Conservation (phyloP, 2,888 invertebrate genomes). For the Caenorhabditis panamensis region DNA sequence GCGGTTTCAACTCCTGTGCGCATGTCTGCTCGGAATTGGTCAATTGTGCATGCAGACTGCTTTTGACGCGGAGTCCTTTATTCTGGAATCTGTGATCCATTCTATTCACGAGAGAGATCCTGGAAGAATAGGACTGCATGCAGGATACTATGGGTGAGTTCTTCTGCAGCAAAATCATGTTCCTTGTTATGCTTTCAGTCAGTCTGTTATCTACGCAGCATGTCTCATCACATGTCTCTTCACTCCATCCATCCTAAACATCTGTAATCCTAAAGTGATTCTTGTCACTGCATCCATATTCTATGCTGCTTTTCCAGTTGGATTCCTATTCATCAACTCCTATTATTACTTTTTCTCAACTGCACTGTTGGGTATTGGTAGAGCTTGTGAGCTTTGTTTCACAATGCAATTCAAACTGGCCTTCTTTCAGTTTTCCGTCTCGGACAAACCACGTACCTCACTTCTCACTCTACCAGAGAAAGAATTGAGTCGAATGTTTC, state of each 20-base stretch:
- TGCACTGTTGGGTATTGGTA: slow-evolving; percentile 57
- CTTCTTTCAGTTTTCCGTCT: slow-evolving; percentile 62
- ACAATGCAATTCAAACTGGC: not conserved
- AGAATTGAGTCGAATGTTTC: slow-evolving; percentile 68
- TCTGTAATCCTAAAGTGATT: slow-evolving; percentile 51
- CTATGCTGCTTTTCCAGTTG: slow-evolving; percentile 53
- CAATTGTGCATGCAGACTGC: slow-evolving; percentile 70
- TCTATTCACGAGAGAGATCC: slow-evolving; percentile 70
- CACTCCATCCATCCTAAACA: slow-evolving; percentile 58
- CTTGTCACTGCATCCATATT: slow-evolving; percentile 51
- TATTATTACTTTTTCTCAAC: slow-evolving; percentile 64
- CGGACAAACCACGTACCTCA: slow-evolving; percentile 66
- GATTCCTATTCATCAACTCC: slow-evolving; percentile 67
- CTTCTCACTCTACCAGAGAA: slow-evolving; percentile 64
- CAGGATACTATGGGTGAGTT: slow-evolving; percentile 72
- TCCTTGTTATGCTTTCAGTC: slow-evolving; percentile 41
- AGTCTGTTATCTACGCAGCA: slow-evolving; percentile 57
- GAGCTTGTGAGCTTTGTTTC: slow-evolving; percentile 54
- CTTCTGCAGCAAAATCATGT: too few relatives aligned
- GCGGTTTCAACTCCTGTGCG: slow-evolving; percentile 64
- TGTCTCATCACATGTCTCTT: slow-evolving; percentile 60
- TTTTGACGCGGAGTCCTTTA: slow-evolving; percentile 59
- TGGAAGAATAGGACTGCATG: slow-evolving; percentile 56
- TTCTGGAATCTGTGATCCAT: slow-evolving; percentile 70
- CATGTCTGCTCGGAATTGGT: slow-evolving; percentile 63